phyloP scores from a whole-genome alignment of 1,140 invertebrate species.

The Rhizoglyphus robini region DNA sequence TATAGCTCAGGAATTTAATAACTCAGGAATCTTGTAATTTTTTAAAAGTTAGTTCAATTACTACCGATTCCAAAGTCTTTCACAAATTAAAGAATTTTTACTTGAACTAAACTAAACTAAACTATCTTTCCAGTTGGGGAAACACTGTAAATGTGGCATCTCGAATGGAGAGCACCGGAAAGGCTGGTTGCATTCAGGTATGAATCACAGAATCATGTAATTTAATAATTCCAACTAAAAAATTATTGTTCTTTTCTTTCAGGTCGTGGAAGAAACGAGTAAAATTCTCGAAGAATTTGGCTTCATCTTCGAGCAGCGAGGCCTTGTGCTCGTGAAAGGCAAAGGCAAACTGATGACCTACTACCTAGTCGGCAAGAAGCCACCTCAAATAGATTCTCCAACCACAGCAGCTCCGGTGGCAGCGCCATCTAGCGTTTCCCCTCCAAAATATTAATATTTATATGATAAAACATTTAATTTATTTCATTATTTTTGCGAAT shows the following conservation, averaged over 20 bases:
- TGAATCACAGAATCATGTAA: too few species aligned
- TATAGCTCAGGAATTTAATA: not conserved
- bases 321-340: slow-evolving; percentile 79
- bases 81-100: not conserved
- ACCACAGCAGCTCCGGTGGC: too few species aligned
- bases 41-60: slow-evolving; percentile 10
- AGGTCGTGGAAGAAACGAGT: slow-evolving; percentile 83
- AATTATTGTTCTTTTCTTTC: slow-evolving; percentile 32
- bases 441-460: too few species aligned
- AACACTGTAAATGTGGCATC: slow-evolving; percentile 92
- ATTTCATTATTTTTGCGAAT: too few species aligned
- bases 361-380: slow-evolving; percentile 46
- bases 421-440: too few species aligned
- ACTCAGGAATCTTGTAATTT: not conserved
- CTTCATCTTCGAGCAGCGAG: slow-evolving; percentile 77
- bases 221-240: not conserved
- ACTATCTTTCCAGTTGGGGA: slow-evolving; percentile 38
- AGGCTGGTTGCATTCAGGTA: slow-evolving; percentile 85
- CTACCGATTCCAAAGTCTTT: too few species aligned
- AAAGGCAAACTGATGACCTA: slow-evolving; percentile 91
- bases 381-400: too few species aligned
- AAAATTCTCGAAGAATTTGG: slow-evolving; percentile 69
- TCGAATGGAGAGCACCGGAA: slow-evolving; percentile 90
- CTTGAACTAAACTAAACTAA: not conserved
- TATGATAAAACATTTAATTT: too few species aligned